phyloP scores from a whole-genome alignment of 2,113 vertebrate species.

The Carassius auratus region DNA sequence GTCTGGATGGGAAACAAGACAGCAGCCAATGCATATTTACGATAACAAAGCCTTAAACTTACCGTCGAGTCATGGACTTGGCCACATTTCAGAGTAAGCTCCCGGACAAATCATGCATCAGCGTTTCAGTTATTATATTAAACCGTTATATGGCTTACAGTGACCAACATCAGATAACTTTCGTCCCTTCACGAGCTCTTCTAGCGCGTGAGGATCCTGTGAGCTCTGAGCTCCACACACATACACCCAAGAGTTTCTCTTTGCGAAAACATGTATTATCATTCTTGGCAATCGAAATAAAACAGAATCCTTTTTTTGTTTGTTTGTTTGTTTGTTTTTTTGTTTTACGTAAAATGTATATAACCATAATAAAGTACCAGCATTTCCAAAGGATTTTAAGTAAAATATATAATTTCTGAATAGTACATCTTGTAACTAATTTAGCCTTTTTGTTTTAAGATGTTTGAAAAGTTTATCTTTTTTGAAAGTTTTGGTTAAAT shows the following conservation, averaged over 20 bases:
- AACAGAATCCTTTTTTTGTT: background rate
- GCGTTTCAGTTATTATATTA: background rate
- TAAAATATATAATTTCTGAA: background rate
- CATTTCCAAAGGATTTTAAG: background rate
- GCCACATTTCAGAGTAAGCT: background rate
- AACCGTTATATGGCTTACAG: background rate
- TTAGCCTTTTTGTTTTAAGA: background rate
- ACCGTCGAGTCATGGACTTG: constrained; percentile 39
- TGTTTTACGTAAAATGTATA: background rate
- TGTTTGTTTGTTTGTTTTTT: too few relatives aligned
- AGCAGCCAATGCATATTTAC: background rate
- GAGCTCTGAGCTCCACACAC: too few relatives aligned
- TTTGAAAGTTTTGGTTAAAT: background rate
- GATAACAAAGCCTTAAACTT: constrained; percentile 29
- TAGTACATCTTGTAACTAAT: background rate
- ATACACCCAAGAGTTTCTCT: background rate
- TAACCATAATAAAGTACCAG: background rate
- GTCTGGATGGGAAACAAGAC: background rate
- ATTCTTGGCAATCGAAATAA: background rate
- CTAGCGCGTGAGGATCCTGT: background rate
- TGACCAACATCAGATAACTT: background rate
- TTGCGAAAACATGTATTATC: background rate
- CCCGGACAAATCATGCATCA: background rate
- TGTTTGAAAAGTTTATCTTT: background rate
- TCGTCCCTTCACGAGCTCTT: too few relatives aligned